Evolutionary conservation across 2,797 vertebrate species (phyloP).

Genomic region (Enteromius thamalakanensis): DNA sequence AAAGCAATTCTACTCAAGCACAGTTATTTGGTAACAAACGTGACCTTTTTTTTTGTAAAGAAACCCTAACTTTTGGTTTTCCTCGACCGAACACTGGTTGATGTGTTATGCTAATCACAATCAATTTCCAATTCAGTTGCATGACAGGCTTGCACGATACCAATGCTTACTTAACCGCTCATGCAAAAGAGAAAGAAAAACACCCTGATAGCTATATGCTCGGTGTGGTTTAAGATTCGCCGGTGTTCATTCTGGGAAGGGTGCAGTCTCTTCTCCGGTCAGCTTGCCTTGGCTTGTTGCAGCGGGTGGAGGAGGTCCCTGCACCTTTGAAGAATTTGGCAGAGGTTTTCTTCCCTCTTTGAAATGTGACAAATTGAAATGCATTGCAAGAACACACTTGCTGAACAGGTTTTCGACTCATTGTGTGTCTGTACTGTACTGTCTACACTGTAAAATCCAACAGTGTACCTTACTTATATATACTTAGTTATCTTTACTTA

Average conservation of each 20-base stretch:
- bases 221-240: conserved; percentile 50
- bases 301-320: conserved; percentile 66
- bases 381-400: conserved; percentile 59
- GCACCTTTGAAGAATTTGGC: conserved; percentile 64
- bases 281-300: conserved; percentile 75
- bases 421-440: conserved; percentile 39
- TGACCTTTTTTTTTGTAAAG: not conserved
- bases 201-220: conserved; percentile 31
- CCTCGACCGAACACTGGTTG: not conserved
- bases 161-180: conserved; percentile 33
- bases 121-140: not conserved
- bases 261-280: conserved; percentile 68
- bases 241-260: conserved; percentile 59
- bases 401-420: conserved; percentile 59
- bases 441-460: no score
- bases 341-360: conserved; percentile 51
- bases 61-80: not conserved
- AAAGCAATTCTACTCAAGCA: not conserved
- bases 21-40: not conserved
- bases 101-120: not conserved
- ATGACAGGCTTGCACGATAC: not conserved
- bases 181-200: conserved; percentile 37
- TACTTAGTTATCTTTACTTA: no score
- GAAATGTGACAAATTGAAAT: conserved; percentile 62
- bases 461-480: no score